A percentile compares a stretch with the other conserved stretches of the same genome.
Evolutionary conservation across 1,140 invertebrate species (phyloP).

Genomic region (Cydia splendana): DNA sequence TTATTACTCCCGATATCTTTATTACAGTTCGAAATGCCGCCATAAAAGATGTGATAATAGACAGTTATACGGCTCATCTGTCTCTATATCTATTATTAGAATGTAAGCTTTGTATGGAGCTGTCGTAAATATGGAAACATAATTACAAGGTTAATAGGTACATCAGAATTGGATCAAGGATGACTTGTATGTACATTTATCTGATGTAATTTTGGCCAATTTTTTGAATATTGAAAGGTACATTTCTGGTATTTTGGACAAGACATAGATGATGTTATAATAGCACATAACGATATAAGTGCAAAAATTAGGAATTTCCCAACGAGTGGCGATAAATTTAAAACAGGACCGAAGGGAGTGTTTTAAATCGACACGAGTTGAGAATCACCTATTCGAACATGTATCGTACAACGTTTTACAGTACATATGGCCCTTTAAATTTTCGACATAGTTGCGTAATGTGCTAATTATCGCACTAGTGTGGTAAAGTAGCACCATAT

Average conservation of each 20-base stretch:
- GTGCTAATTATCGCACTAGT: too few relatives aligned
- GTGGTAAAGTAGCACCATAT: too few relatives aligned
- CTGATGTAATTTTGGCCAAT: slow-evolving; percentile 1
- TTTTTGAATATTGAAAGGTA: not conserved
- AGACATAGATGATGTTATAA: too few relatives aligned
- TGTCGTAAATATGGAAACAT: slow-evolving; percentile 22
- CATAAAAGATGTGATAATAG: slow-evolving; percentile 59
- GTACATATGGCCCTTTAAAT: too few relatives aligned
- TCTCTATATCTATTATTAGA: slow-evolving; percentile 31
- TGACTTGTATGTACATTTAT: not conserved
- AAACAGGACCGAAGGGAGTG: too few relatives aligned
- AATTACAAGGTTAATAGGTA: not conserved
- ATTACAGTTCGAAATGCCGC: slow-evolving; percentile 51
- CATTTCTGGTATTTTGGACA: not conserved
- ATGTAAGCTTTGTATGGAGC: slow-evolving; percentile 3
- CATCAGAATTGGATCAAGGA: not conserved
- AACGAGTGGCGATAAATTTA: too few relatives aligned
- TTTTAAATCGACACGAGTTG: too few relatives aligned
- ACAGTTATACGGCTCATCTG: slow-evolving; percentile 40
- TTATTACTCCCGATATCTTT: slow-evolving; percentile 63
- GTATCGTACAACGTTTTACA: too few relatives aligned
- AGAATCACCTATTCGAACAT: too few relatives aligned
- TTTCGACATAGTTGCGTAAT: too few relatives aligned
- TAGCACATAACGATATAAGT: too few relatives aligned
- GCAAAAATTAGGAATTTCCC: too few relatives aligned